phyloP scores from a whole-genome alignment of 2,113 vertebrate species.

The Hypocryptadius cinnamomeus region DNA sequence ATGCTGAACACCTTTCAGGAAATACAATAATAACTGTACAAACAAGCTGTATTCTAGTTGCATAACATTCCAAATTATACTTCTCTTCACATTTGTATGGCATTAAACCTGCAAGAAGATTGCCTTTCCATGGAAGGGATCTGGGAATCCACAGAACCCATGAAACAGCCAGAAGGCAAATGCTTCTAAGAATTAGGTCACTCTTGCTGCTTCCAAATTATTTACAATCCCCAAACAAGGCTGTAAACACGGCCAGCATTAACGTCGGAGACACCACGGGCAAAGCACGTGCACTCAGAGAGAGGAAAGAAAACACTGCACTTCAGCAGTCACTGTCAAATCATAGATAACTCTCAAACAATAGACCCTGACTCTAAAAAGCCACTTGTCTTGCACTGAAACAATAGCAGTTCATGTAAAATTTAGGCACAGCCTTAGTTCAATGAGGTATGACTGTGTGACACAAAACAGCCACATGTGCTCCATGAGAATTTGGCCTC shows the following conservation, averaged over 20 bases:
- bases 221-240: neutral
- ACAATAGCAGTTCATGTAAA: fast-evolving
- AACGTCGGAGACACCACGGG: fast-evolving
- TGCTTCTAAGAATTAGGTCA: slow-evolving; percentile 63
- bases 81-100: neutral
- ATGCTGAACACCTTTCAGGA: neutral
- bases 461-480: fast-evolving
- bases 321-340: neutral
- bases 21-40: neutral
- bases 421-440: fast-evolving
- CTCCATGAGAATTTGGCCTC: fast-evolving
- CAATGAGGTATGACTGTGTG: fast-evolving
- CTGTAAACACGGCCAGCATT: neutral
- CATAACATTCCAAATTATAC: neutral
- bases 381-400: neutral
- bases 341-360: neutral
- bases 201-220: slow-evolving; percentile 47
- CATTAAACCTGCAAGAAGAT: neutral
- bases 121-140: neutral
- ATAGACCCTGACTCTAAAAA: fast-evolving
- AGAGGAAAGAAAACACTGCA: neutral
- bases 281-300: neutral
- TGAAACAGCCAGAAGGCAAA: slow-evolving; percentile 56
- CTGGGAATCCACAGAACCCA: neutral
- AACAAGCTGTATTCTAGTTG: neutral